Base-by-base conservation (phyloP, 2,797 vertebrate genomes). In the Natrix natrix region DNA sequence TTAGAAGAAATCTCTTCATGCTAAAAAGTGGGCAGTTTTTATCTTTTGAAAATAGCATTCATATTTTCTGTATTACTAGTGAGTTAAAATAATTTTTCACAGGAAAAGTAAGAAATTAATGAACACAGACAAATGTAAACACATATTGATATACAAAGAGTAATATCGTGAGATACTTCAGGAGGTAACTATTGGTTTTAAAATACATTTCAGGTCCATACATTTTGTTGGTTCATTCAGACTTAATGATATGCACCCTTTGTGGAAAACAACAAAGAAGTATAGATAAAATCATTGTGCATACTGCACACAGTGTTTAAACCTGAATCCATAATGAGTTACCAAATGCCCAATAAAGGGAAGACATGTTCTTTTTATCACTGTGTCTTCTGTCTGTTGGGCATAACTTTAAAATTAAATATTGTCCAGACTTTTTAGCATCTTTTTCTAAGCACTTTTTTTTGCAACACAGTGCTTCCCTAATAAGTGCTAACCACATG, bases 221-320 rank as follows among this genome's bases (percentile, higher is more conserved):
- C 92, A 95, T 97, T 96, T 95, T 96, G 94, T 95, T 97, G 97
- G 97, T 97, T 97, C 97, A 97, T 97, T 95, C 94, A 95, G 92
- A 92, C 93, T 95, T 96, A 96, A 96, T 97, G 95, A 92, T 95
- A n/a, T 90, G 59, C 92, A 20, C 94, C 95, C 59, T 93, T 91
- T 90, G 28, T 22, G 1, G 87, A 94, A 96, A 97, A 89, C 88
- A 0, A 0, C 57, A 37, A 93, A 94, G 92, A 95, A 96, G 91
- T 55, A 61, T 94, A 4, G 10, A 59, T 93, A 95, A 96, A 95
- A 96, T 95, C 88, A 94, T 94, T 94, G 92, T 86, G 90, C 92
- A 94, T 37, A 74, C 37, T 78, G 32, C 69, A 78, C 20, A 78
- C 32, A 43, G 7, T 78, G 32, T 43, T 78, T 78, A 78, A 78